Conservation (phyloP, 2,888 invertebrate genomes). For the Leptinotarsa rubiginosa region DNA sequence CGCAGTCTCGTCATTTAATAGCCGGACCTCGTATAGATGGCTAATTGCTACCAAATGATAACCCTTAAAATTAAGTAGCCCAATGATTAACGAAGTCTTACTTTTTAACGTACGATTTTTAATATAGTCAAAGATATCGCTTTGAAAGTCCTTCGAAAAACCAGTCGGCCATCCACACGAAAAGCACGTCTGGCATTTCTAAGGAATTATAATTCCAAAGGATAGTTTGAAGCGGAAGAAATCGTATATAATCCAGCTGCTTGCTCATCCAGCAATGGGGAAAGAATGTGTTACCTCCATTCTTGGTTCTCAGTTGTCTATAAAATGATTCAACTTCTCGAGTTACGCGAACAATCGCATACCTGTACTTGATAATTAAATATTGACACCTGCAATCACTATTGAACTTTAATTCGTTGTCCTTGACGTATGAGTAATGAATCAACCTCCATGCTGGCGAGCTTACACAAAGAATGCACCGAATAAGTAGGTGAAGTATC, state of each 20-base stretch:
- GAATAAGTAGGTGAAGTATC: slow-evolving; percentile 8
- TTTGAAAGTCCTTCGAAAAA: too few relatives aligned
- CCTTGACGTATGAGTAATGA: slow-evolving; percentile 9
- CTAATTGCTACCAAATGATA: too few relatives aligned
- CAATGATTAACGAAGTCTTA: too few relatives aligned
- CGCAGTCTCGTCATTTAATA: too few relatives aligned
- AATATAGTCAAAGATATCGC: too few relatives aligned
- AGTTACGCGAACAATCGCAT: neutral
- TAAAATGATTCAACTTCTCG: neutral
- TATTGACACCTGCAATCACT: slow-evolving; percentile 10
- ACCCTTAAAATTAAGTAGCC: too few relatives aligned
- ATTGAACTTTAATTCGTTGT: slow-evolving; percentile 4
- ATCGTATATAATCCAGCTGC: too few relatives aligned
- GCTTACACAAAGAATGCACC: slow-evolving; percentile 1
- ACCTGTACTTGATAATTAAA: neutral
- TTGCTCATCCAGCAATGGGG: too few relatives aligned
- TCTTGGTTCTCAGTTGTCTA: neutral
- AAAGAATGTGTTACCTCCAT: neutral
- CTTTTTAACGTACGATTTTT: too few relatives aligned
- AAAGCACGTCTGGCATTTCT: neutral
- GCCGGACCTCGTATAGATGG: too few relatives aligned
- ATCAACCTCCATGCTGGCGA: neutral
- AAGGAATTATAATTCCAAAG: neutral
- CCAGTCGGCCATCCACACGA: too few relatives aligned
- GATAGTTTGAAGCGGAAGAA: too few relatives aligned